Evolutionary conservation across 2,797 vertebrate species (phyloP), one percentile per base, ranked within the genome.

Genomic region (Thripadectes ignobilis): DNA sequence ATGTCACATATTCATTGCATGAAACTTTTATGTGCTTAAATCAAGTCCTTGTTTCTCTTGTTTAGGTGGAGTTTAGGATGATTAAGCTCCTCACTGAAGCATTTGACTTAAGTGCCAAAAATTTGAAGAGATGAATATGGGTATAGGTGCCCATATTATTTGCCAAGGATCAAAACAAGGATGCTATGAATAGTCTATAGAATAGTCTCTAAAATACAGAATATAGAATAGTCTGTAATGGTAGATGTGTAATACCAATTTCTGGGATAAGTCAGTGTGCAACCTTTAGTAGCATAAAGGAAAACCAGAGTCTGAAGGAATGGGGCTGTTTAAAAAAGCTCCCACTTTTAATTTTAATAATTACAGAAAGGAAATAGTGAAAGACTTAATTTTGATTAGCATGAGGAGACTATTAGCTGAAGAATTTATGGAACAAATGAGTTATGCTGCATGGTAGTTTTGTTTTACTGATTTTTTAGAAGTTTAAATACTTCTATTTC

Each of bases 271-370:
- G 30, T 62, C 24, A 46, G 32, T 0, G 0, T 3, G 0, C 10
- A 46, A 10, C 19, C 30, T 55, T 88, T 57, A 46, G 43, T 21
- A 54, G 24, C 0, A 0, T 3, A 62, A 46, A 46, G 27, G n/a
- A 68, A 21, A 14, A 38, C 15, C 24, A 55, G 32, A 51, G 9
- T 62, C 39, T 84, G 38, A 38, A 75, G 69, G 34, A 83, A 45
- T 2, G 1, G 20, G 10, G 4, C 27, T 55, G 14, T 58, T 80
- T 29, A n/a, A 74, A 54, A 87, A 78, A 51, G 1, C 3, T n/a
- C 5, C 1, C 3, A 15, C 17, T 51, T 38, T 46, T 8, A 43
- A 0, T 51, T 38, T 46, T 8, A 45, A 0, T 61, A 9, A 2
- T 67, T 27, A 2, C 10, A 80, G 55, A 63, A 88, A 3, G 4